Percentiles rank a stretch among this genome's conserved stretches.
Conservation (phyloP, 2,113 vertebrate species). For the Hippocampus barbouri region DNA sequence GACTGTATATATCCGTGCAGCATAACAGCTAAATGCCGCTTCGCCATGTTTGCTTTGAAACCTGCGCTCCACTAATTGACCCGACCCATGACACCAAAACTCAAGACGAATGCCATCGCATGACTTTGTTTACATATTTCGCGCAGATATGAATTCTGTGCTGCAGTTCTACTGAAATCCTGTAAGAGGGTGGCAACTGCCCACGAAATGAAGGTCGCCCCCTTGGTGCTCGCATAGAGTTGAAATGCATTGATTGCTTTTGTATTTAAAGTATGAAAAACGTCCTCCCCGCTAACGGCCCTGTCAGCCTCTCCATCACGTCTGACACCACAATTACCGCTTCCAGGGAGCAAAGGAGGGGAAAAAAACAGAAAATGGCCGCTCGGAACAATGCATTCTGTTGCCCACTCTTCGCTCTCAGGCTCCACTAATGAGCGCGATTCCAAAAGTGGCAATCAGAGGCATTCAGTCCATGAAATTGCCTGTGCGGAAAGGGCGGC, state of each 20-base stretch:
- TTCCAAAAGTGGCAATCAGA: conserved; percentile 53
- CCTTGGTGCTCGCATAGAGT: background rate
- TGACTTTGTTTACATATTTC: background rate
- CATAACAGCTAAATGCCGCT: too few relatives aligned
- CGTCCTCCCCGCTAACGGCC: conserved; percentile 2
- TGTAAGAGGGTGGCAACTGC: background rate
- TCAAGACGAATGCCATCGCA: background rate
- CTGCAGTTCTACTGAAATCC: background rate
- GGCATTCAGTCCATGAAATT: conserved; percentile 49
- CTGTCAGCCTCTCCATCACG: conserved; percentile 30
- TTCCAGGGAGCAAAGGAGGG: conserved; percentile 2
- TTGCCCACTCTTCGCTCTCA: conserved; percentile 24
- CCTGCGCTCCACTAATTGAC: too few relatives aligned
- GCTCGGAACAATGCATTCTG: conserved; percentile 19
- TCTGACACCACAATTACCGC: conserved; percentile 42
- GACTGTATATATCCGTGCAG: too few relatives aligned
- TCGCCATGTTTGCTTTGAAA: too few relatives aligned
- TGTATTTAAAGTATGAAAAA: background rate
- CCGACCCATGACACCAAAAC: background rate
- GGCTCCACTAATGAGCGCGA: conserved; percentile 39
- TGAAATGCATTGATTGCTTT: conserved; percentile 1
- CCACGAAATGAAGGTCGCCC: background rate
- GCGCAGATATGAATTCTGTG: background rate
- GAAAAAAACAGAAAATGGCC: conserved; percentile 6
- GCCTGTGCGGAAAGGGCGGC: conserved; percentile 23